Evolutionary conservation across 2,113 vertebrate species (phyloP).

Genomic region (Daphoenositta chrysoptera): DNA sequence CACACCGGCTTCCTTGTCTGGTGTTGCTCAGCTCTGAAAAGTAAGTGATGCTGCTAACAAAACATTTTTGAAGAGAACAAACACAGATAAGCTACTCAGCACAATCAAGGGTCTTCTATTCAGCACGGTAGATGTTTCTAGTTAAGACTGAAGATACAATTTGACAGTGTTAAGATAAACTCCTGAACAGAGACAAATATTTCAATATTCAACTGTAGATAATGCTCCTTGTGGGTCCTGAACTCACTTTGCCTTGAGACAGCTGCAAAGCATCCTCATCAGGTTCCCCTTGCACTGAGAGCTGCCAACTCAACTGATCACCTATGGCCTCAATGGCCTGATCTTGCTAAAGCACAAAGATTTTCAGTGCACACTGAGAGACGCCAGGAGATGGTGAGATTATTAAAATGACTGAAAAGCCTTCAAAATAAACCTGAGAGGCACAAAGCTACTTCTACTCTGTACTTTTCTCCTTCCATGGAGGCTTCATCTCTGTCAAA

Average conservation of each 20-base stretch:
- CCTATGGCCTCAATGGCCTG: no score
- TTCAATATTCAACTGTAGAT: not conserved
- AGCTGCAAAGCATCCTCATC: not conserved
- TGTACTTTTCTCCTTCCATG: not conserved
- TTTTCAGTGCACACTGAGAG: not conserved
- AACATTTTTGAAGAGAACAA: not conserved
- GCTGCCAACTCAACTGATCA: not conserved
- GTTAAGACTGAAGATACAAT: not conserved
- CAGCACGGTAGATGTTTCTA: not conserved
- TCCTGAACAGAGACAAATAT: not conserved
- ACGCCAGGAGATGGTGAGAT: not conserved
- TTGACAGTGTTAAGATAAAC: not conserved
- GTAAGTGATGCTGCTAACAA: not conserved
- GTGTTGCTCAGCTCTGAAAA: not conserved
- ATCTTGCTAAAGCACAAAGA: not conserved
- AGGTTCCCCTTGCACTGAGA: not conserved
- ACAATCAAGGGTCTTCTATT: not conserved
- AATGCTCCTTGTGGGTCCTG: not conserved
- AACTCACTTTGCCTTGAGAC: not conserved
- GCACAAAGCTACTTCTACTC: not conserved
- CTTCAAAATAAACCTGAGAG: not conserved
- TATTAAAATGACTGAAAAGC: not conserved
- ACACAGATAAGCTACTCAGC: not conserved
- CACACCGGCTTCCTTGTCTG: not conserved
- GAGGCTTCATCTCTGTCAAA: not conserved